Percentiles rank a stretch among this genome's conserved stretches.
Conservation (phyloP, 2,797 vertebrate species). For the Molossus molossus region DNA sequence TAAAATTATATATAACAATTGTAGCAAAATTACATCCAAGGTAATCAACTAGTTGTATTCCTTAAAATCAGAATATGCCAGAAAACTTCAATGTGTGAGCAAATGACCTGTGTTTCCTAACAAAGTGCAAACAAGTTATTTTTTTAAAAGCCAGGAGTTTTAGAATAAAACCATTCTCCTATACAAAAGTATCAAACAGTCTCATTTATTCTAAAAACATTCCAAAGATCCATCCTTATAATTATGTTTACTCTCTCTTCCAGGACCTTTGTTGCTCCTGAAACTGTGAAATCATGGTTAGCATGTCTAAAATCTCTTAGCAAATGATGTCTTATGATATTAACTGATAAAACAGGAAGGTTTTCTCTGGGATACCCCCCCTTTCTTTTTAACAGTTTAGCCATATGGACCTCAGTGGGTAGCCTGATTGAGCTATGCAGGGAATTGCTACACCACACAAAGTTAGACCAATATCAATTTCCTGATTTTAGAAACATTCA, state of each 20-base stretch:
- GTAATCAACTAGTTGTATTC: neutral
- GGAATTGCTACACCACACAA: neutral
- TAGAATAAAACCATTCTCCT: conserved; percentile 7
- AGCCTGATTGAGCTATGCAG: neutral
- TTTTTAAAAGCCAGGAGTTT: neutral
- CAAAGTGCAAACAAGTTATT: neutral
- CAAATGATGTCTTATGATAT: neutral
- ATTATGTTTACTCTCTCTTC: neutral
- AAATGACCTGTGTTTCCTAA: neutral
- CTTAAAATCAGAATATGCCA: neutral
- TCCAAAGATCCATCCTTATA: neutral
- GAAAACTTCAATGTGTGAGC: neutral
- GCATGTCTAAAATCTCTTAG: neutral
- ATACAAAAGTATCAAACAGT: neutral
- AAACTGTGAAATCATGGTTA: neutral
- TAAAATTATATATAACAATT: neutral
- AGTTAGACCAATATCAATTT: neutral
- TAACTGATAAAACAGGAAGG: neutral
- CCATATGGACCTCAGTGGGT: neutral
- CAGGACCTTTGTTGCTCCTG: neutral
- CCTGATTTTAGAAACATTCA: neutral
- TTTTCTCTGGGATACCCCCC: neutral
- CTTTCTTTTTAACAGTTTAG: conserved; percentile 7
- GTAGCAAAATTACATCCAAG: neutral
- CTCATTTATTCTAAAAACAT: neutral